Conservation (phyloP, 2,888 invertebrate genomes). For the Nineta flava region DNA sequence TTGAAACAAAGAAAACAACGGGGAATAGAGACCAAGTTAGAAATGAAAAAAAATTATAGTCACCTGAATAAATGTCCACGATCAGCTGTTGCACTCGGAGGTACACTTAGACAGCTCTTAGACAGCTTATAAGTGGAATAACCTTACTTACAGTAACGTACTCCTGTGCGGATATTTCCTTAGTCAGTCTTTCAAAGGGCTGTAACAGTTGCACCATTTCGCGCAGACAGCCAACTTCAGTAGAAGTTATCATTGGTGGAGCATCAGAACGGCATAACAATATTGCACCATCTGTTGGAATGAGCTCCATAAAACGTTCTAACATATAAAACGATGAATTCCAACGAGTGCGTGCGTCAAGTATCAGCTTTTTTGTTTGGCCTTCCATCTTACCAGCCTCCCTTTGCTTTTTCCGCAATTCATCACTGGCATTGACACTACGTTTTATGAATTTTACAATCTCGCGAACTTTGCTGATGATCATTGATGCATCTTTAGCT, state of each 20-base stretch:
- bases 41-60: too few species aligned
- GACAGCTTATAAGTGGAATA: slow-evolving; percentile 6
- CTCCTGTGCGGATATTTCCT: slow-evolving; percentile 1
- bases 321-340: slow-evolving; percentile 11
- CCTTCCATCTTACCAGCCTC: slow-evolving; percentile 7
- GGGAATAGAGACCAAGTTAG: too few species aligned
- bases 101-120: too few species aligned
- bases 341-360: slow-evolving; percentile 11
- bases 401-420: slow-evolving; percentile 5
- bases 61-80: too few species aligned
- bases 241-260: slow-evolving; percentile 10
- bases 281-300: slow-evolving; percentile 10
- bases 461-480: slow-evolving; percentile 8
- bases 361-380: slow-evolving; percentile 9
- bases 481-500: not conserved
- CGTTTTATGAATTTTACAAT: slow-evolving; percentile 10
- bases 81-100: too few species aligned
- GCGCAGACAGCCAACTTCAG: slow-evolving; percentile 7
- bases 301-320: slow-evolving; percentile 11
- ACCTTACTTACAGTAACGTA: slow-evolving; percentile 1
- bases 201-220: slow-evolving; percentile 1
- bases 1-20: too few species aligned
- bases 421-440: slow-evolving; percentile 4
- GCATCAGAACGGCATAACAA: slow-evolving; percentile 11
- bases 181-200: slow-evolving; percentile 2